Conservation (phyloP, 2,797 vertebrate species). For the Melanogrammus aeglefinus region DNA sequence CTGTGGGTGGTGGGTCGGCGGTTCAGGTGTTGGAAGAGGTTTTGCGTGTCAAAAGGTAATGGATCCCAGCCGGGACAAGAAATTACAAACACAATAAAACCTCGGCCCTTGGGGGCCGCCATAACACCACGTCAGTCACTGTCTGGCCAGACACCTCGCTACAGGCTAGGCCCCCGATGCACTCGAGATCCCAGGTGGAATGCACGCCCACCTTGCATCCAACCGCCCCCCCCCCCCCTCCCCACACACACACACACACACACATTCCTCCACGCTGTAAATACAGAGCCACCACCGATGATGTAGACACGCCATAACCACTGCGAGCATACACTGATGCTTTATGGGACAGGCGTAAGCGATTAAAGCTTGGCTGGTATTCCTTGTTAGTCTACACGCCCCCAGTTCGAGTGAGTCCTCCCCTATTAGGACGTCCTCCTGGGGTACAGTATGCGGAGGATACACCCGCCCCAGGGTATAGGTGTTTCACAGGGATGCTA, state of each 20-base stretch:
- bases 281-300: not conserved
- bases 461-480: not conserved
- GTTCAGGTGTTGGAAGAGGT: slow-evolving; percentile 19
- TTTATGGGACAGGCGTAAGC: too few species aligned
- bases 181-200: slow-evolving; percentile 41
- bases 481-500: not conserved
- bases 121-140: slow-evolving; percentile 49
- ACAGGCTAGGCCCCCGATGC: slow-evolving; percentile 56
- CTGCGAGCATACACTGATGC: too few species aligned
- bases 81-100: slow-evolving; percentile 37
- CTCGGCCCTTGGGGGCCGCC: slow-evolving; percentile 38
- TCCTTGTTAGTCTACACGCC: too few species aligned
- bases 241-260: slow-evolving; percentile 12
- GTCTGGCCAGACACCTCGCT: slow-evolving; percentile 48
- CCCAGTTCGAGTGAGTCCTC: too few species aligned
- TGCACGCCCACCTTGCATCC: slow-evolving; percentile 47
- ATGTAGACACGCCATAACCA: not conserved
- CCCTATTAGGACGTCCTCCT: not conserved
- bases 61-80: slow-evolving; percentile 37
- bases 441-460: not conserved
- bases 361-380: too few species aligned
- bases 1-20: slow-evolving; percentile 35
- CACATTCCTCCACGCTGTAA: not conserved
- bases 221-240: slow-evolving; percentile 34
- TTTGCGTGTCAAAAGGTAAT: slow-evolving; percentile 57